Evolutionary conservation across 2,797 vertebrate species (phyloP).

Genomic region (Poecilia picta): DNA sequence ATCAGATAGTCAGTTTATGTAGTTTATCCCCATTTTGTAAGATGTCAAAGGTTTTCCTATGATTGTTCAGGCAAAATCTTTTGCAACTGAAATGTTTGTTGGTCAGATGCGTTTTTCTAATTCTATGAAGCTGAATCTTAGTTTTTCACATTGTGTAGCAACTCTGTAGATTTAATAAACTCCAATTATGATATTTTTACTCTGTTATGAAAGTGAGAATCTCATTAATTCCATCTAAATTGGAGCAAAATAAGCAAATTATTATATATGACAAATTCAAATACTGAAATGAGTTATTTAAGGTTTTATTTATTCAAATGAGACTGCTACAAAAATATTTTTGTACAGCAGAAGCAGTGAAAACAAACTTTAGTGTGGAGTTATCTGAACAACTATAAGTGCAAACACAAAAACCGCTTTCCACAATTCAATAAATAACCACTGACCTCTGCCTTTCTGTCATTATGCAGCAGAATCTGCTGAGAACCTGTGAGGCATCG

Average conservation of each 20-base stretch:
- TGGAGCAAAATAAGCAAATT: neutral
- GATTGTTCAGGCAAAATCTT: neutral
- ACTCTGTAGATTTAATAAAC: too few relatives aligned
- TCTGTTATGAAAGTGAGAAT: neutral
- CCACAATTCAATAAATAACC: conserved; percentile 14
- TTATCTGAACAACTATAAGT: neutral
- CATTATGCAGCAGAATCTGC: neutral
- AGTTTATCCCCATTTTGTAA: neutral
- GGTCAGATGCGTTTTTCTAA: neutral
- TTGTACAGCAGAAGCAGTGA: neutral
- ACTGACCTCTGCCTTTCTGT: conserved; percentile 13
- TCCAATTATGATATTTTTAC: neutral
- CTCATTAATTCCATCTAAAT: neutral
- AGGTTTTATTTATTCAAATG: conserved; percentile 21
- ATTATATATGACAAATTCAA: neutral
- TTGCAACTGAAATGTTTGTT: neutral
- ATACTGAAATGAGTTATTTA: neutral
- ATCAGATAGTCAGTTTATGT: neutral
- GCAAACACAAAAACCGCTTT: neutral
- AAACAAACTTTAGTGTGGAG: neutral
- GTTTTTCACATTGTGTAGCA: neutral
- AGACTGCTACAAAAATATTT: conserved; percentile 13
- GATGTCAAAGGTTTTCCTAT: neutral
- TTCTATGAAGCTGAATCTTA: neutral
- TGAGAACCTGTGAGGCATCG: neutral